A percentile compares a stretch with the other conserved stretches of the same genome.
phyloP scores from a whole-genome alignment of 2,113 vertebrate genomes.

The Anoura caudifer region DNA sequence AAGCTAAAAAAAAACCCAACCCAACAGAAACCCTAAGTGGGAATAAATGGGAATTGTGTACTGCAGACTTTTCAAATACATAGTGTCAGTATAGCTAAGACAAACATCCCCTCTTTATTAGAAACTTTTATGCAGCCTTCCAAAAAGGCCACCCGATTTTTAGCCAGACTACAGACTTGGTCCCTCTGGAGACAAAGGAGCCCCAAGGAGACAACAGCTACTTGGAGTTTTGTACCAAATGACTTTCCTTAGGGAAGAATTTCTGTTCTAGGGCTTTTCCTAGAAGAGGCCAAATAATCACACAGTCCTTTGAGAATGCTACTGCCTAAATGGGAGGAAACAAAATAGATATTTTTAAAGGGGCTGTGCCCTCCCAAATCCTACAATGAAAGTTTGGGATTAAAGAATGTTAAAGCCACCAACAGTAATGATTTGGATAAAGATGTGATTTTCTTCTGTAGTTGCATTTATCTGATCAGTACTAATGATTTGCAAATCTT shows the following conservation, averaged over 20 bases:
- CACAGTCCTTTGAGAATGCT: not conserved
- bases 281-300: not conserved
- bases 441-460: not conserved
- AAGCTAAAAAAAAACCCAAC: constrained; percentile 64
- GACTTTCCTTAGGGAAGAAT: not conserved
- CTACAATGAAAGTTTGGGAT: not conserved
- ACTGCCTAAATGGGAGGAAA: not conserved
- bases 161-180: not conserved
- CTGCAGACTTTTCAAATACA: constrained; percentile 42
- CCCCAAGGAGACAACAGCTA: not conserved
- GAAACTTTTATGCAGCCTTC: constrained; percentile 34
- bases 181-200: not conserved
- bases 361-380: not conserved
- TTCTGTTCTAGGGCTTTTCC: not conserved
- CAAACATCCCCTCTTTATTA: constrained; percentile 33
- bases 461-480: not conserved
- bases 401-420: constrained; percentile 7
- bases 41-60: constrained; percentile 48
- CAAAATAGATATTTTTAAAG: not conserved
- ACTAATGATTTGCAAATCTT: not conserved
- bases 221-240: constrained; percentile 2
- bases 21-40: constrained; percentile 36
- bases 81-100: constrained; percentile 31
- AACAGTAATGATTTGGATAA: not conserved
- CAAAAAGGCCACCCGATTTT: not conserved